Evolutionary conservation across 1,140 invertebrate genomes (phyloP), one percentile per base, ranked within the genome.

Genomic region (Cherax destructor): DNA sequence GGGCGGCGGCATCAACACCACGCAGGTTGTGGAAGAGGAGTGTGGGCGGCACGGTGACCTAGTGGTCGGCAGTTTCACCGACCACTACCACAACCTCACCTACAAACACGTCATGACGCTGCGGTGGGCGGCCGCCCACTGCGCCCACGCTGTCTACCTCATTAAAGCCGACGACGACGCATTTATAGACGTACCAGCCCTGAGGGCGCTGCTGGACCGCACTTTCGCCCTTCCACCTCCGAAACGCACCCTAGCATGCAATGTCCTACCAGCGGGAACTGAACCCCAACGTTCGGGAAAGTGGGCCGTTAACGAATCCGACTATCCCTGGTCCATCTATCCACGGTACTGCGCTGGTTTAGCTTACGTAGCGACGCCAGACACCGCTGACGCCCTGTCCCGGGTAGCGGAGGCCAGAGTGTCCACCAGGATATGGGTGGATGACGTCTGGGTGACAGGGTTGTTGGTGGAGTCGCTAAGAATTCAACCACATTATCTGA

Each of bases 131-230:
- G 83, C 93, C 0, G 93, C 93, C n/a, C 92, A 94, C 89, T 96
- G 95, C 93, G 92, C 94, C 2, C 87, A 94, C 47, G 86, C 95
- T 11, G 93, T 93, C 74, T 95, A 94, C 88, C 85, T 96, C 18
- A 80, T 96, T 5, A 96, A 96, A 93, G 94, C 95, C 21, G 95
- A 96, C 91, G 95, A 96, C 88, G 95, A 96, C 92, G 94, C 95
- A 9, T 95, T 95, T 91, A 93, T 96, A 24, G 95, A 96, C 92
- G 94, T 95, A 21, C 95, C 94, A 77, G 95, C 95, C 81, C 90
- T 95, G 7, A 88, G 94, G 69, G 92, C 94, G n/a, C 94, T 94
- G 87, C 92, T 94, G 16, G 90, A 79, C 16, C 84, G 93, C 69
- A 94, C 94, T 52, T 94, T 94, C 76, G 93, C 92, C 10, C 56